A percentile compares a stretch with the other conserved stretches of the same genome.
These are phyloP conservation scores for Aythya baeri DNA, from an alignment of 2,113 vertebrate species.

Conservation along the genomic window DNA sequence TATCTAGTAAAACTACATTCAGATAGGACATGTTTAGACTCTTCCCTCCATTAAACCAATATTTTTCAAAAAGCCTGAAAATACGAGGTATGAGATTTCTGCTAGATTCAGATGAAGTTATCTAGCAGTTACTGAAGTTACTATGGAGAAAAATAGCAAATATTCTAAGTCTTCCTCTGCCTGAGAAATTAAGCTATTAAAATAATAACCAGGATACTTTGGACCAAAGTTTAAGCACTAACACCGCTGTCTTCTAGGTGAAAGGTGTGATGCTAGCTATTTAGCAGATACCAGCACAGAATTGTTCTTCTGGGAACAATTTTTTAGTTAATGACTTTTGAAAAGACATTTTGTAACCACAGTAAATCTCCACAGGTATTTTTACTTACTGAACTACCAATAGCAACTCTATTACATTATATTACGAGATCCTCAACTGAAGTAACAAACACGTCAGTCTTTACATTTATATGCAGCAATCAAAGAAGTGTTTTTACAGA, in stretches of 20 bases:
- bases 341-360: not conserved
- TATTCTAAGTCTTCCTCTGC: not conserved
- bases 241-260: not conserved
- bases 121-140: not conserved
- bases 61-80: not conserved
- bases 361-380: not conserved
- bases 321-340: not conserved
- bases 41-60: not conserved
- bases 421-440: not conserved
- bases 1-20: not conserved
- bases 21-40: not conserved
- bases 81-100: not conserved
- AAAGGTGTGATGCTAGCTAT: not conserved
- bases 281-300: not conserved
- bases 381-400: not conserved
- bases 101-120: not conserved
- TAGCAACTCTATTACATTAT: not conserved
- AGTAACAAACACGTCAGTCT: not conserved
- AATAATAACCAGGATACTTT: not conserved
- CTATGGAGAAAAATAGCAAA: not conserved
- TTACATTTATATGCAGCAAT: not conserved
- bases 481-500: not conserved
- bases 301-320: not conserved
- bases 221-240: not conserved
- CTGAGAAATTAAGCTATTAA: not conserved